Base-by-base conservation (phyloP, 2,113 vertebrate genomes). In the Neodon shergylaensis region DNA sequence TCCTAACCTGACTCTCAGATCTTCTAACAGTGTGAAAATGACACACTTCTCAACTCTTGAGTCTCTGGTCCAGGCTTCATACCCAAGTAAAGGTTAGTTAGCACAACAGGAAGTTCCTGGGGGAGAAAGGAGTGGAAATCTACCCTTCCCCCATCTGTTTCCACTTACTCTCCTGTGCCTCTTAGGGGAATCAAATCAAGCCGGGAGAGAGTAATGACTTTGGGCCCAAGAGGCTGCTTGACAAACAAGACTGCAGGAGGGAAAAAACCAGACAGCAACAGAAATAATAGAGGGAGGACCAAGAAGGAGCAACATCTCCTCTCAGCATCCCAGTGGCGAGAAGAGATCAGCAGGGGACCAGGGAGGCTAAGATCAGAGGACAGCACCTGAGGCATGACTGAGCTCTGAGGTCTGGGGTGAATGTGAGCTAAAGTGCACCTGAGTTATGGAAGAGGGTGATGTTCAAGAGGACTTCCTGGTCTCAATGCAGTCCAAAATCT, bases 181-280 rank as follows among this genome's bases (percentile, higher is more conserved):
- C 95, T 74, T 76, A 87, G 88, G 96, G 91, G 82, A 94, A 36
- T 13, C 74, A n/a, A 95, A 76, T 72, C 73, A 90, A 58, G 26
- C 44, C 5, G 5, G 63, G 70, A 74, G 58, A 93, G 66, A 83
- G 47, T 65, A 94, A 70, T 87, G 33, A 90, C 76, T 95, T 83
- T 2, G 4, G 83, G 61, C 76, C 92, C 74, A 52, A 84, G 94
- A 91, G 86, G 58, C 61, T 94, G 54, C 83, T 87, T 36, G 70
- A 88, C 88, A 95, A 98, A 97, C 94, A 97, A 94, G 87, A 52
- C 78, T 97, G 47, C 42, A 6, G 68, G 52, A 94, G 24, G 84
- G 44, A 90, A 58, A 44, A 68, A 61, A 82, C 10, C 68, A 95
- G 82, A 93, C 47, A 89, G 92, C 86, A 52, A 76, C 68, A 83